phyloP scores from a whole-genome alignment of 2,797 vertebrate genomes.

The Enteromius unitaeniatus region DNA sequence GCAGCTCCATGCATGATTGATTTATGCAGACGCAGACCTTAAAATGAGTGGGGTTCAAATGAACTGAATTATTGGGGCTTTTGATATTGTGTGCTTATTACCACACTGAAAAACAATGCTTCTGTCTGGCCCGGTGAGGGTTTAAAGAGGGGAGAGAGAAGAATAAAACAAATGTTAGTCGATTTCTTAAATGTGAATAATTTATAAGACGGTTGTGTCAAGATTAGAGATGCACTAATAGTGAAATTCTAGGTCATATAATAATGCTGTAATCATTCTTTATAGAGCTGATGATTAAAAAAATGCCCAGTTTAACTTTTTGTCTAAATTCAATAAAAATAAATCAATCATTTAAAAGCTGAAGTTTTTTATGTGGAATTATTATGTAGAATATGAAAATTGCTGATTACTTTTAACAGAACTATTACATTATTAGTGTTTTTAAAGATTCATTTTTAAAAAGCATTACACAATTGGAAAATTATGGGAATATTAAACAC shows the following conservation, averaged over 20 bases:
- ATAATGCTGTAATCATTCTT: not conserved
- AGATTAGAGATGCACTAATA: not conserved
- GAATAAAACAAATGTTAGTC: conserved; percentile 5
- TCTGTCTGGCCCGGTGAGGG: not conserved
- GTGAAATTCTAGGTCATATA: not conserved
- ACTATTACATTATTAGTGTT: not conserved
- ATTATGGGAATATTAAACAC: no score
- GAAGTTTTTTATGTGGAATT: no score
- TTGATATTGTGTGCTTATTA: conserved; percentile 27
- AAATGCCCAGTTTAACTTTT: not conserved
- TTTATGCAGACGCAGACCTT: conserved; percentile 27
- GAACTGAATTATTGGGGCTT: conserved; percentile 28
- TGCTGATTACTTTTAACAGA: not conserved
- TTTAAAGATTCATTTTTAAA: not conserved
- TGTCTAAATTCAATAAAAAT: not conserved
- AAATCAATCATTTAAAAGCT: not conserved
- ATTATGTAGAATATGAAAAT: not conserved
- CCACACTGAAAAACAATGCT: conserved; percentile 34
- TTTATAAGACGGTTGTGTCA: not conserved
- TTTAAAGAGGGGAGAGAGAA: conserved; percentile 13
- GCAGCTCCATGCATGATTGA: conserved; percentile 45
- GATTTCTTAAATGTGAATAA: not conserved
- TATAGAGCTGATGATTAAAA: not conserved
- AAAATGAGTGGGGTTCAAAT: conserved; percentile 48
- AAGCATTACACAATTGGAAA: not conserved